Conservation (phyloP, 1,140 invertebrate genomes). For the Stegodyphus dumicola region DNA sequence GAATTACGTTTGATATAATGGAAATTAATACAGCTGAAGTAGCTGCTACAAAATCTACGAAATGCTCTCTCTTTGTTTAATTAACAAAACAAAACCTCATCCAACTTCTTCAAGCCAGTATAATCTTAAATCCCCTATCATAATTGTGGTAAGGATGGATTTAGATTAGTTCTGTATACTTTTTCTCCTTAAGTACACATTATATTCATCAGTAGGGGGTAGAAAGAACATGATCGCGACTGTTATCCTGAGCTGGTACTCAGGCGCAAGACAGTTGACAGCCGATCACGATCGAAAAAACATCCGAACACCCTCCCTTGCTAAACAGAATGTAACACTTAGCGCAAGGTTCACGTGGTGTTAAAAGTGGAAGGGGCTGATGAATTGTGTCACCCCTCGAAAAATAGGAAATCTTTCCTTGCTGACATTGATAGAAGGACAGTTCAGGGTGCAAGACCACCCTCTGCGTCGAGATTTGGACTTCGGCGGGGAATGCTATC, state of each 20-base stretch:
- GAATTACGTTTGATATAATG: too few species aligned
- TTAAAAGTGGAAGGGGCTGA: not conserved
- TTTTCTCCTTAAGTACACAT: too few species aligned
- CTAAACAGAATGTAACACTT: constrained; percentile 3
- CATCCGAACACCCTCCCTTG: not conserved
- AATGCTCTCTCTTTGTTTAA: too few species aligned
- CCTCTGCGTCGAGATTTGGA: constrained; percentile 30
- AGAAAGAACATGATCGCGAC: not conserved
- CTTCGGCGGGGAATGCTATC: constrained; percentile 28
- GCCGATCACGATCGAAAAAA: constrained; percentile 11
- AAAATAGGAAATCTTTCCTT: not conserved
- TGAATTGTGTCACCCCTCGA: not conserved
- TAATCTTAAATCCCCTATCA: too few species aligned
- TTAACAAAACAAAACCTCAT: too few species aligned
- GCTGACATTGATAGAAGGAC: constrained; percentile 28
- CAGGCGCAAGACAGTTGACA: constrained; percentile 49
- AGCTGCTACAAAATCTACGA: too few species aligned
- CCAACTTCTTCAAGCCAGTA: too few species aligned
- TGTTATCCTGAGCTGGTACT: not conserved
- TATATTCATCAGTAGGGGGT: too few species aligned
- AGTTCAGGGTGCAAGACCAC: constrained; percentile 33
- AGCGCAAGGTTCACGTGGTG: not conserved
- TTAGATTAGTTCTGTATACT: too few species aligned
- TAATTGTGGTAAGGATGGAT: too few species aligned
- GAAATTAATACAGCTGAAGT: too few species aligned